Percentiles rank a stretch among this genome's conserved stretches.
Evolutionary conservation across 2,113 vertebrate genomes (phyloP).

Genomic region (Eira barbara): DNA sequence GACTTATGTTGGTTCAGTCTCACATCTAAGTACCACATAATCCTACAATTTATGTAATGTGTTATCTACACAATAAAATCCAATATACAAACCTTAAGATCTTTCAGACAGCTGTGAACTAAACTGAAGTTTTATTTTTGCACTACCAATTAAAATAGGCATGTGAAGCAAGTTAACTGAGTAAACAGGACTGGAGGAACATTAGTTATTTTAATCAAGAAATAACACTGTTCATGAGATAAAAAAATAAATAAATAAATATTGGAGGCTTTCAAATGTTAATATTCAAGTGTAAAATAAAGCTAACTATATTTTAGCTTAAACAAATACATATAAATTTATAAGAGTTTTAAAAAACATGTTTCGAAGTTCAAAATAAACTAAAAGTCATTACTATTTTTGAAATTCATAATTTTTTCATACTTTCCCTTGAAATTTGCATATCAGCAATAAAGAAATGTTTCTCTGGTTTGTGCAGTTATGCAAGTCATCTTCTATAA

Average conservation of each 20-base stretch:
- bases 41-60: background rate
- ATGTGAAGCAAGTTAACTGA: background rate
- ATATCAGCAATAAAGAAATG: background rate
- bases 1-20: background rate
- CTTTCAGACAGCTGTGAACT: background rate
- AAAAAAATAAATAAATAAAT: background rate
- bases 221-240: background rate
- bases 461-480: background rate
- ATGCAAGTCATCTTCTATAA: slow-evolving; percentile 9
- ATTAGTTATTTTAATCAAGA: background rate
- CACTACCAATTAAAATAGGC: background rate
- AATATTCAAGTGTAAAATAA: background rate
- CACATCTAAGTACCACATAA: background rate
- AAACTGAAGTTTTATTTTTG: background rate
- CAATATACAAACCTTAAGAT: background rate
- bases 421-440: background rate
- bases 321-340: background rate
- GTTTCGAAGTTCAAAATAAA: background rate
- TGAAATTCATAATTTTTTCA: background rate
- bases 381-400: background rate
- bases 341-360: background rate
- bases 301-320: background rate
- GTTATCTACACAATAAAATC: background rate
- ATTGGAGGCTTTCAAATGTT: background rate
- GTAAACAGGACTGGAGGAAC: background rate